These are phyloP conservation scores for Cynoglossus semilaevis DNA, from an alignment of 2,113 vertebrate species.

Conservation along the genomic window DNA sequence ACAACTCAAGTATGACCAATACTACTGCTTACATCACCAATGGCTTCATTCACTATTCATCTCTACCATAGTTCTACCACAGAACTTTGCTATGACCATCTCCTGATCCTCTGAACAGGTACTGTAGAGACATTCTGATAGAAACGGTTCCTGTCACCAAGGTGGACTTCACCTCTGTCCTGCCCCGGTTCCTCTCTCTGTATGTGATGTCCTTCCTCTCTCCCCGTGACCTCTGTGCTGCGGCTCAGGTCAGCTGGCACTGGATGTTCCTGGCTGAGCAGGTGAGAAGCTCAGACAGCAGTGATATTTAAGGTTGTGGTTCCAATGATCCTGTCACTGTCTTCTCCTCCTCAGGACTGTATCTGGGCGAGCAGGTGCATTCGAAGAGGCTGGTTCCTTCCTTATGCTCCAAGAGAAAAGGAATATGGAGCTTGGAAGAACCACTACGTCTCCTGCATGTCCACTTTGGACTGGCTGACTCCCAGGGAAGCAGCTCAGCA, in stretches of 20 bases:
- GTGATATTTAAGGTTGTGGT: neutral
- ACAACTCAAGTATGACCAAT: constrained; percentile 78
- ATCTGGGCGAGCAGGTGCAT: constrained; percentile 78
- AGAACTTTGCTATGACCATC: neutral
- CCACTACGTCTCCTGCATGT: constrained; percentile 75
- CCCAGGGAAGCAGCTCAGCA: constrained; percentile 69
- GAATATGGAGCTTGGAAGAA: constrained; percentile 79
- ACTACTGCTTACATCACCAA: neutral
- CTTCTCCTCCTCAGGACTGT: constrained; percentile 71
- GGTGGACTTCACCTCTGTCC: constrained; percentile 79
- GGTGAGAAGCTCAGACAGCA: constrained; percentile 54
- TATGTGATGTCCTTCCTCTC: constrained; percentile 84
- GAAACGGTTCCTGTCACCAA: constrained; percentile 70
- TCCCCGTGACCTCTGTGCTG: constrained; percentile 79
- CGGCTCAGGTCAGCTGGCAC: constrained; percentile 84
- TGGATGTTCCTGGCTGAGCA: constrained; percentile 88
- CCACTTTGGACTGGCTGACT: constrained; percentile 71
- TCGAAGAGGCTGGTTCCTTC: constrained; percentile 81
- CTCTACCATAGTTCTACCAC: neutral
- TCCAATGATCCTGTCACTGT: neutral
- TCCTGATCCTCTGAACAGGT: constrained; percentile 61
- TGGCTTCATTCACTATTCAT: neutral
- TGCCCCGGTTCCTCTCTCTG: constrained; percentile 83
- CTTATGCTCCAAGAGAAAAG: constrained; percentile 70
- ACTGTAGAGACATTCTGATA: constrained; percentile 73